Evolutionary conservation across 2,888 invertebrate species (phyloP), one percentile per base, ranked within the genome.

Genomic region (Temnothorax rugatulus): DNA sequence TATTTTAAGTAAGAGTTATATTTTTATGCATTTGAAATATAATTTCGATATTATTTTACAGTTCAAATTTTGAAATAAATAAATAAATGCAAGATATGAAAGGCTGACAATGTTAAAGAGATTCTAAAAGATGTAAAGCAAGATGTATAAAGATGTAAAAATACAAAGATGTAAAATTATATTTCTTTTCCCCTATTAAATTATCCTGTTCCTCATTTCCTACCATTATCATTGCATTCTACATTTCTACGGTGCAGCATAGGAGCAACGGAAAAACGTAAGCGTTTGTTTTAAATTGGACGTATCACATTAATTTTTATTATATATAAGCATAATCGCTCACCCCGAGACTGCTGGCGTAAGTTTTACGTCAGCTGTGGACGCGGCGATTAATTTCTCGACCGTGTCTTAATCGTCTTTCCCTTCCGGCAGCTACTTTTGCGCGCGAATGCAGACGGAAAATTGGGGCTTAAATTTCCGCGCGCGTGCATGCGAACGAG

Each of bases 391-490:
- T 81, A 81, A 81, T 71, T 81, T 73, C 73, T 73, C 73, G 73
- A 73, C 79, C 50, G 71, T 73, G 73, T 81, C 73, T 81, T 81
- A 73, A 81, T 81, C 79, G 73, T 79, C 47, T 79, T 59, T 38
- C 18, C 13, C 59, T 73, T 59, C 59, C 59, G 79, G 59, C 79
- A 73, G 59, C 59, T 73, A 64, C 61, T 59, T 52, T 68, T 38
- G 79, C 57, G 64, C 18, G 41, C 57, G 29, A 57, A 63, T 15
- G 63, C 50, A 47, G 61, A 75, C 41, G 63, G 75, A 25, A 84
- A 88, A 88, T 88, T 77, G 81, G 47, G 69, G 13, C 66, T 79
- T 63, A 63, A 84, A 82, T 86, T 82, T 69, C 75, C 38, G 38
- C 50, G 57, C 52, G 57, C 59, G 38, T 18, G 64, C 69, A 82